Evolutionary conservation across 1,140 invertebrate genomes (phyloP).

Genomic region (Heliconius eleuchia): DNA sequence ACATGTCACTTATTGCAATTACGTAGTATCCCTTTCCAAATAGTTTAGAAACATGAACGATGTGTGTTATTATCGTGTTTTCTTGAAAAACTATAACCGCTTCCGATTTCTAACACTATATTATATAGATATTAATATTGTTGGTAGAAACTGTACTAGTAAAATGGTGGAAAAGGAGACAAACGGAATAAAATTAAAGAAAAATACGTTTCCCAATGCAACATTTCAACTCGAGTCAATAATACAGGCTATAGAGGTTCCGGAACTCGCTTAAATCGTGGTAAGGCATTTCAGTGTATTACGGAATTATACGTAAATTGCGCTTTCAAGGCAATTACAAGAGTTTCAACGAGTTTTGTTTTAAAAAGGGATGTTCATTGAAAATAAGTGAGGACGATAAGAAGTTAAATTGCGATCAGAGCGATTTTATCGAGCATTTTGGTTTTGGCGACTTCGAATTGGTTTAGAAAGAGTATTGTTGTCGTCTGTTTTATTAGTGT

Average conservation of each 20-base stretch:
- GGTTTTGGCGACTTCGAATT: background rate
- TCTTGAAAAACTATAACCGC: too few species aligned
- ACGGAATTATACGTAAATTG: constrained; percentile 26
- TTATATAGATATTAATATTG: too few species aligned
- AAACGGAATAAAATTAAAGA: too few species aligned
- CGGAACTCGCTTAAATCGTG: constrained; percentile 16
- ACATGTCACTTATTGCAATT: too few species aligned
- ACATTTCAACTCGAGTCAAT: background rate
- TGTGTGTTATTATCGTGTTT: too few species aligned
- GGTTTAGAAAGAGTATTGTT: background rate
- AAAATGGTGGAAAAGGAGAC: too few species aligned
- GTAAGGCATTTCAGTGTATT: constrained; percentile 9
- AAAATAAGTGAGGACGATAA: constrained; percentile 21
- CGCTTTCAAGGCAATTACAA: constrained; percentile 14
- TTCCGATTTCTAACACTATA: too few species aligned
- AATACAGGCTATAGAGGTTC: background rate
- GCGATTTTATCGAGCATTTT: background rate
- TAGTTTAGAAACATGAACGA: too few species aligned
- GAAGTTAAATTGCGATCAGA: constrained; percentile 3
- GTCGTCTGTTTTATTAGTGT: background rate
- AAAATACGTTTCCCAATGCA: background rate
- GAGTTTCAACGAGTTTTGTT: constrained; percentile 18
- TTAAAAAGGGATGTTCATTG: constrained; percentile 25
- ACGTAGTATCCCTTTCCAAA: too few species aligned
- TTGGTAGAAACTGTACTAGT: too few species aligned